phyloP scores from a whole-genome alignment of 2,888 invertebrate species.

The Himalopsyche anomala region DNA sequence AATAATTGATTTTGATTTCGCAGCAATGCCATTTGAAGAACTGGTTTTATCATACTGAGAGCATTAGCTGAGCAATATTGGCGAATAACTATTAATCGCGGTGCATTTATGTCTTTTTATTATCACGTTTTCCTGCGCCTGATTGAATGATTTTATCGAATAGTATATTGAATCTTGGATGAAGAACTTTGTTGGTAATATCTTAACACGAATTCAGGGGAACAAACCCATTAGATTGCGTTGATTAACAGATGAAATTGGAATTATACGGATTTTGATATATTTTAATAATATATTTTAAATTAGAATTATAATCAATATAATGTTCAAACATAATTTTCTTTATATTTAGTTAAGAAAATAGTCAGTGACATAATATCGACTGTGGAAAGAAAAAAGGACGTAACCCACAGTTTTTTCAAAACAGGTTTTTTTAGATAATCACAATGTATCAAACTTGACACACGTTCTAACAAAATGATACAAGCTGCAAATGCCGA shows the following conservation, averaged over 20 bases:
- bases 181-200: background rate
- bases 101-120: background rate
- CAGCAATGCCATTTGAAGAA: background rate
- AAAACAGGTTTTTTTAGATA: too few relatives aligned
- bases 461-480: too few relatives aligned
- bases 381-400: too few relatives aligned
- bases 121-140: background rate
- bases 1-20: conserved; percentile 15
- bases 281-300: too few relatives aligned
- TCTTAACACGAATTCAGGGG: background rate
- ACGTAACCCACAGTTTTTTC: too few relatives aligned
- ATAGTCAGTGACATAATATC: too few relatives aligned
- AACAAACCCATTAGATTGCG: background rate
- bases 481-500: too few relatives aligned
- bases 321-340: too few relatives aligned
- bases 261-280: background rate
- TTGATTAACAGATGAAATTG: background rate
- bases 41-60: background rate
- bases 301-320: too few relatives aligned
- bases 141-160: too few relatives aligned
- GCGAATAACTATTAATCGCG: background rate
- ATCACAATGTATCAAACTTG: too few relatives aligned
- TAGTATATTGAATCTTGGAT: background rate
- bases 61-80: background rate
- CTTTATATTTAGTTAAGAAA: too few relatives aligned